Evolutionary conservation across 2,797 vertebrate species (phyloP), one percentile per base, ranked within the genome.

Genomic region (Pseudomugil tenellus): DNA sequence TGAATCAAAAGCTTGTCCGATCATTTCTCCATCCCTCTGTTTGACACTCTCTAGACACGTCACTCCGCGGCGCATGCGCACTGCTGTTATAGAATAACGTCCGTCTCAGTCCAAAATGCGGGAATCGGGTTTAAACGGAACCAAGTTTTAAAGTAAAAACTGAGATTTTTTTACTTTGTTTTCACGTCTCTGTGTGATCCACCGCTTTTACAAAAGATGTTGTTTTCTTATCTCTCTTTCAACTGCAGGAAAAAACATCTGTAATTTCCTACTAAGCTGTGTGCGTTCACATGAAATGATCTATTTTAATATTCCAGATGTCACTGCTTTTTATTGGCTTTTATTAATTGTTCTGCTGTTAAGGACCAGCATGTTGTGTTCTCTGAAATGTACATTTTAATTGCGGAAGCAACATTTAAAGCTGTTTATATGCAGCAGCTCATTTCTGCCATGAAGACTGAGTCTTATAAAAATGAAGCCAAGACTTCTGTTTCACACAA

Each of bases 41-140:
- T 82, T 88, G 90, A 92, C 91, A 83, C 82, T 62, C 58, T 67
- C 6, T 49, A 57, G 80, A 86, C 84, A 69, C 91, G 89, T 91
- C 90, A 91, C 55, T 0, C 2, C 9, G 1, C 0, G 0, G 65
- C 90, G 88, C 91, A 86, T 85, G 91, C 89, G 89, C 79, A 81
- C 41, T 57, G 35, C 1, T 4, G 26, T 23, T 17, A 10, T n/a
- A 21, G 35, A 7, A 19, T 7, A 7, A 19, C 39, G 37, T 17
- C 14, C 13, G 3, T 39, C 14, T 17, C 14, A 6, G 3, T 39
- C 7, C 1, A 43, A 19, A 1, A n/a, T 19, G 39, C 0, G 41
- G 19, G 2, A 13, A 2, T n/a, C 17, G 9, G 41, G 10, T n/a
- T 8, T 19, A 17, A 43, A 17, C 6, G 8, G 14, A n/a, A 43